These are phyloP conservation scores for Alosa alosa DNA, from an alignment of 2,113 vertebrate species.

Conservation along the genomic window DNA sequence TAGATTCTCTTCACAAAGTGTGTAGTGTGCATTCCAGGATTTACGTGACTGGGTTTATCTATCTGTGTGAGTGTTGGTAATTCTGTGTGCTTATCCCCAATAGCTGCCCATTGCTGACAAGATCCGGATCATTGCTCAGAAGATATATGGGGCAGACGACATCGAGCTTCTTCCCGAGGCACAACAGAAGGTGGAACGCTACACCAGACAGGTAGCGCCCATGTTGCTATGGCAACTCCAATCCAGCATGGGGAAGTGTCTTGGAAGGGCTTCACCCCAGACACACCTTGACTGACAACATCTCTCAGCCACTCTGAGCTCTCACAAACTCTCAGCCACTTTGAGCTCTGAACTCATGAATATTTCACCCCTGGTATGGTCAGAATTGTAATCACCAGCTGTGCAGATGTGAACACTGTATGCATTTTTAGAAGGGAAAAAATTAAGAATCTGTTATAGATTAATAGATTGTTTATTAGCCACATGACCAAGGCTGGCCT, in stretches of 20 bases:
- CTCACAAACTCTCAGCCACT: background rate
- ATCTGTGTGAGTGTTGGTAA: background rate
- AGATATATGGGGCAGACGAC: slow-evolving; percentile 92
- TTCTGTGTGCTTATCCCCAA: background rate
- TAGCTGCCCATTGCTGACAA: slow-evolving; percentile 89
- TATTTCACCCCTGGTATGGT: background rate
- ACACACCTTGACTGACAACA: slow-evolving; percentile 23
- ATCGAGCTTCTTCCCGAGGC: slow-evolving; percentile 91
- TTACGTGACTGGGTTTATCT: background rate
- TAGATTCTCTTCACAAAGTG: too few species aligned
- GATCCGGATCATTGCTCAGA: slow-evolving; percentile 91
- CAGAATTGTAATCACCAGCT: background rate
- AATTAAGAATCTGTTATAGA: too few species aligned
- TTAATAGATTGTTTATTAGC: too few species aligned
- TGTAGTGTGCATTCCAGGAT: background rate
- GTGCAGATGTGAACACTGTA: background rate
- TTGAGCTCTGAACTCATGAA: background rate
- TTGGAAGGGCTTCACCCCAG: background rate
- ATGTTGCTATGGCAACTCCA: background rate
- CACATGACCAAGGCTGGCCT: too few species aligned
- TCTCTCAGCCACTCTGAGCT: background rate
- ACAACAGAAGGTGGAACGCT: slow-evolving; percentile 84
- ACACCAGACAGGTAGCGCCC: slow-evolving; percentile 86
- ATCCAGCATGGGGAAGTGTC: background rate
- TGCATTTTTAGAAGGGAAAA: too few species aligned